A percentile compares a stretch with the other conserved stretches of the same genome.
These are phyloP conservation scores for Galendromus occidentalis DNA, from an alignment of 1,140 invertebrate species.

Conservation along the genomic window DNA sequence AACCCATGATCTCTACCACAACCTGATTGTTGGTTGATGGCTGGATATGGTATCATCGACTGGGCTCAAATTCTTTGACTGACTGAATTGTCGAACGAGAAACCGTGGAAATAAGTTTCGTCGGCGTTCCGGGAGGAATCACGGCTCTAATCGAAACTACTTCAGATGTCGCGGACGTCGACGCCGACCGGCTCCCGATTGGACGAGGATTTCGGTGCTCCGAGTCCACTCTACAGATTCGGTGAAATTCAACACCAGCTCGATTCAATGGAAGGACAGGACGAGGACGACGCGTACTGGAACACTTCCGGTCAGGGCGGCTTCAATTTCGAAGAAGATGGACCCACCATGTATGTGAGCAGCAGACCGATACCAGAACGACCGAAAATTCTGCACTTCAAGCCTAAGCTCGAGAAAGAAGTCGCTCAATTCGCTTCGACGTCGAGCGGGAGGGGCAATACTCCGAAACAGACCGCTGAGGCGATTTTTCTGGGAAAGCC, in stretches of 20 bases:
- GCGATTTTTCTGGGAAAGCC: background rate
- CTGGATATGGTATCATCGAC: too few species aligned
- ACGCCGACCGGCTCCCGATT: background rate
- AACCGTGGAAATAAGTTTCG: too few species aligned
- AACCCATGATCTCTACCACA: too few species aligned
- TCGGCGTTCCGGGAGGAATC: too few species aligned
- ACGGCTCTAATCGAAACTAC: too few species aligned
- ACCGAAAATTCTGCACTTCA: background rate
- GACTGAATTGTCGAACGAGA: too few species aligned
- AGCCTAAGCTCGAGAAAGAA: background rate
- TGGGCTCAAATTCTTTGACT: too few species aligned
- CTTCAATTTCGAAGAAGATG: conserved; percentile 8
- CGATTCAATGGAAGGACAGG: background rate
- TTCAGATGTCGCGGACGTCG: too few species aligned
- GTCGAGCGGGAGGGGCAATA: too few species aligned
- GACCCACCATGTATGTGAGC: background rate
- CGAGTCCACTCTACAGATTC: background rate
- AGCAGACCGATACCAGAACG: background rate
- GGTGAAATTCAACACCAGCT: background rate
- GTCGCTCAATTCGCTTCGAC: background rate
- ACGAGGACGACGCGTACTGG: background rate
- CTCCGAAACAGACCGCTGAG: background rate
- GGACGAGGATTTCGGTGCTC: background rate
- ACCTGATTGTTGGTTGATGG: too few species aligned
- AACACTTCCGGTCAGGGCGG: background rate